These are phyloP conservation scores for Spodoptera frugiperda DNA, from an alignment of 1,140 invertebrate genomes.

Conservation along the genomic window DNA sequence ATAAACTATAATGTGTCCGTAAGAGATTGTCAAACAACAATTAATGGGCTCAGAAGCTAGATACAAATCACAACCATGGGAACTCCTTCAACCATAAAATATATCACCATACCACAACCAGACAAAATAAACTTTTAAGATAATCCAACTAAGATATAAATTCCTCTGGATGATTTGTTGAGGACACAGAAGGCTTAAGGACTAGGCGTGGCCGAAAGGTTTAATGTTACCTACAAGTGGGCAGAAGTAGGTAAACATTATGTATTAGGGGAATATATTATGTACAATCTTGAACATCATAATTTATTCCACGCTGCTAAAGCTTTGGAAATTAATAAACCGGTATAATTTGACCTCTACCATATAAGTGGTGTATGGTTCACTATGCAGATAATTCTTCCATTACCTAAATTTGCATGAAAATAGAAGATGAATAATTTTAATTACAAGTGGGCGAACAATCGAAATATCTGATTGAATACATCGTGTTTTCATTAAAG, in stretches of 20 bases:
- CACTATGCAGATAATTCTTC: constrained; percentile 12
- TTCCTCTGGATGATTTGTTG: constrained; percentile 15
- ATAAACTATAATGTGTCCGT: constrained; percentile 39
- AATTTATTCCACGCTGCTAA: constrained; percentile 13
- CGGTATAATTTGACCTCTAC: constrained; percentile 18
- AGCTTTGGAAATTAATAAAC: constrained; percentile 30
- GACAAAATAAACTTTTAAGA: constrained; percentile 5
- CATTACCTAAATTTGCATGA: constrained; percentile 26
- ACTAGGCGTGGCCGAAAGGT: constrained; percentile 30
- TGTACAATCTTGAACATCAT: constrained; percentile 31
- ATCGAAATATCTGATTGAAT: constrained; percentile 27
- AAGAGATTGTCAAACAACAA: constrained; percentile 29
- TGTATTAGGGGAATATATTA: constrained; percentile 37
- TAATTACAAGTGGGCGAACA: constrained; percentile 28
- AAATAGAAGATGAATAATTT: constrained; percentile 20
- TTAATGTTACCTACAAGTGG: constrained; percentile 30
- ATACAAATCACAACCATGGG: constrained; percentile 27
- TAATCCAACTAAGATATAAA: not conserved
- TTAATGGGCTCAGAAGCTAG: constrained; percentile 12
- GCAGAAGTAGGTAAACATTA: constrained; percentile 29
- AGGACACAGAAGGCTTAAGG: constrained; percentile 25
- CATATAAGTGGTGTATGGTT: not conserved
- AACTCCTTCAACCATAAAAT: constrained; percentile 27
- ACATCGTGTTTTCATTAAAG: constrained; percentile 33
- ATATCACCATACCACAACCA: not conserved